A percentile compares a stretch with the other conserved stretches of the same genome.
Conservation (phyloP, 2,797 vertebrate species). For the Lateolabrax maculatus region DNA sequence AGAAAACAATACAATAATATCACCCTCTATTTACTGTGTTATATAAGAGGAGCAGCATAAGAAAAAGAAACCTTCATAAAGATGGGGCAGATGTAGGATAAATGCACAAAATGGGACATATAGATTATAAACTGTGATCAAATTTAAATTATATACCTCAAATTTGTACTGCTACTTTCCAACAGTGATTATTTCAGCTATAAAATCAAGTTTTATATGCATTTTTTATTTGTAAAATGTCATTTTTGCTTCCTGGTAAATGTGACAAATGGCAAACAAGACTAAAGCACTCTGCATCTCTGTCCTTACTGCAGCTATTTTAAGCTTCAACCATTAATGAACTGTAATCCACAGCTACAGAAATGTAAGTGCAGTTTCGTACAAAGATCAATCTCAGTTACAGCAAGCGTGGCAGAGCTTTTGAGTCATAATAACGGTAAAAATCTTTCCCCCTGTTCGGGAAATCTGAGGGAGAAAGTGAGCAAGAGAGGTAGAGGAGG, state of each 20-base stretch:
- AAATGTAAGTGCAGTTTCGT: background rate
- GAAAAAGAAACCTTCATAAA: background rate
- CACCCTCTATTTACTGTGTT: background rate
- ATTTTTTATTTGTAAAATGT: background rate
- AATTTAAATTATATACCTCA: too few relatives aligned
- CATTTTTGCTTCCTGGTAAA: background rate
- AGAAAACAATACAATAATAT: background rate
- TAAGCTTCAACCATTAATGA: background rate
- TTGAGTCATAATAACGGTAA: constrained; percentile 4
- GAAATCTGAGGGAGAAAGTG: constrained; percentile 11
- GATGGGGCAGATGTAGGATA: background rate
- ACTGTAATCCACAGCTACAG: background rate
- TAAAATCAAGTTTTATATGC: too few relatives aligned
- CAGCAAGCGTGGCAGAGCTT: background rate
- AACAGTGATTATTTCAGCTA: background rate
- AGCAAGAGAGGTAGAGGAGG: background rate
- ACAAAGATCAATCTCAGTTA: background rate
- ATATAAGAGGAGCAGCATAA: too few relatives aligned
- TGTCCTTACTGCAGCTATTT: constrained; percentile 17
- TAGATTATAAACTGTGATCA: too few relatives aligned
- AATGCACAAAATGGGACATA: background rate
- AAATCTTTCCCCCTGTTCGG: background rate
- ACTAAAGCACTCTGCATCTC: background rate
- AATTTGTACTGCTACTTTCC: background rate
- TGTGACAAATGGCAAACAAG: background rate